Evolutionary conservation across 2,888 invertebrate species (phyloP), one percentile per base, ranked within the genome.

Genomic region (Rhagium mordax): DNA sequence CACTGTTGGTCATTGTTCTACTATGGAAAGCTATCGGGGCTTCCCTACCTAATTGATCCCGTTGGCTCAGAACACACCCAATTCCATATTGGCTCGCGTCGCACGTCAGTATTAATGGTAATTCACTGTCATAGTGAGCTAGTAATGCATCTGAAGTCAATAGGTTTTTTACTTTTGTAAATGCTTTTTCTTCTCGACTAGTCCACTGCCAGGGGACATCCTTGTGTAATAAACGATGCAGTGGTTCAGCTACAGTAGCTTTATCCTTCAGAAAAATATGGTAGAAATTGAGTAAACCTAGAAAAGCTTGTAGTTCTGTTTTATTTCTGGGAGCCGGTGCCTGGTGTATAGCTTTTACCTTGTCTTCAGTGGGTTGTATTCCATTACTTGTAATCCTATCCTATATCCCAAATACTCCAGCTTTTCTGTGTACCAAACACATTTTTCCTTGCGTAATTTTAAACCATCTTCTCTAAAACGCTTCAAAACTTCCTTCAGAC

Each of bases 391-490:
- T n/a, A 24, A 15, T 7, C 33, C 33, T 18, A 71, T 71, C 18
- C 15, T 15, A 47, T 24, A 49, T 10, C 71, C 65, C 48, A 66
- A 59, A 71, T 65, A 71, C 55, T 55, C 20, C n/a, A n/a, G n/a
- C n/a, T n/a, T n/a, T n/a, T n/a, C n/a, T n/a, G n/a, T n/a, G n/a
- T n/a, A n/a, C n/a, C n/a, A n/a, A n/a, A n/a, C n/a, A n/a, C n/a
- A n/a, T n/a, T n/a, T n/a, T n/a, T n/a, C n/a, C n/a, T n/a, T n/a
- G n/a, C n/a, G n/a, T n/a, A n/a, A n/a, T n/a, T n/a, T n/a, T n/a
- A n/a, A n/a, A n/a, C n/a, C n/a, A n/a, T n/a, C n/a, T n/a, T n/a
- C n/a, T n/a, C n/a, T n/a, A n/a, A n/a, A n/a, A n/a, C n/a, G n/a
- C n/a, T n/a, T n/a, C n/a, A n/a, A n/a, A n/a, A n/a, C n/a, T n/a